Evolutionary conservation across 2,888 invertebrate genomes (phyloP).

Genomic region (Biston betularia): DNA sequence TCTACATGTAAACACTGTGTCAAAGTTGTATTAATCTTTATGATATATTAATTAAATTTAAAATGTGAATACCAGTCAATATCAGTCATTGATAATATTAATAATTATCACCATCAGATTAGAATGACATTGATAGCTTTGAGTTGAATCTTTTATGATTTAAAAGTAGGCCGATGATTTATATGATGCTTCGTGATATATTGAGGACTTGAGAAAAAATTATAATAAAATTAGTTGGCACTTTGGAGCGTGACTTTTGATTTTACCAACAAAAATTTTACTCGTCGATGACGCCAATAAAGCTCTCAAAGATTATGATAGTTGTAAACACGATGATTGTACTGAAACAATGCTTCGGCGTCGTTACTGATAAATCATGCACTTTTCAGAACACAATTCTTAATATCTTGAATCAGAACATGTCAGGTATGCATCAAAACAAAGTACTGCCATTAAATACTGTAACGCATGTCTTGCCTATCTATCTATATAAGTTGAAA

Average conservation of each 20-base stretch:
- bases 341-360: not conserved
- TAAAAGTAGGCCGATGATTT: constrained; percentile 20
- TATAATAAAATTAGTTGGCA: constrained; percentile 43
- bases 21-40: constrained; percentile 5
- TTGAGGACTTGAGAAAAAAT: not conserved
- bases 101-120: not conserved
- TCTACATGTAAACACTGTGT: constrained; percentile 6
- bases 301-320: not conserved
- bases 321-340: not conserved
- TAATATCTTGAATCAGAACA: too few relatives aligned
- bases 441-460: not conserved
- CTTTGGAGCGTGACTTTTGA: constrained; percentile 43
- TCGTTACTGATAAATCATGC: too few relatives aligned
- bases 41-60: not conserved
- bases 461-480: constrained; percentile 10
- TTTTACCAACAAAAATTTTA: constrained; percentile 6
- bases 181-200: not conserved
- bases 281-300: not conserved
- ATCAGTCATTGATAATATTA: constrained; percentile 7
- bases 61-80: constrained; percentile 2
- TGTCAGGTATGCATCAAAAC: too few relatives aligned
- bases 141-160: not conserved
- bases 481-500: constrained; percentile 25
- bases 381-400: too few relatives aligned
- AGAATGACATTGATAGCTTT: not conserved